phyloP scores from a whole-genome alignment of 2,888 invertebrate genomes.

The Dryadula phaetusa region DNA sequence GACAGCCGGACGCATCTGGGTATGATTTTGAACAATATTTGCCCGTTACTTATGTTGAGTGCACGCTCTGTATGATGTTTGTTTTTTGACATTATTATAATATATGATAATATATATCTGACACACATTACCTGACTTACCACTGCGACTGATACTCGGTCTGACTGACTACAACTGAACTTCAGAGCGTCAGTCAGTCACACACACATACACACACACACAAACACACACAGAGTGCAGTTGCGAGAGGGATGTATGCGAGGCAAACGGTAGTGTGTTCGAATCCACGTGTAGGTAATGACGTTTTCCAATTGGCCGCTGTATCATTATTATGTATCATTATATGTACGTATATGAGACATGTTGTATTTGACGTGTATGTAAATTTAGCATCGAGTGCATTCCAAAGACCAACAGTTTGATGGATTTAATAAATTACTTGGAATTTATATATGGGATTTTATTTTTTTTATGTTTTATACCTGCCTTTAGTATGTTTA shows the following conservation, averaged over 20 bases:
- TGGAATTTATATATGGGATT: slow-evolving; percentile 45
- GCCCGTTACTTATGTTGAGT: slow-evolving; percentile 77
- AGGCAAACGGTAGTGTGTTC: not conserved
- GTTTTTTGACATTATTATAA: too few relatives aligned
- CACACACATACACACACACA: not conserved
- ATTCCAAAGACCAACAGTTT: slow-evolving; percentile 82
- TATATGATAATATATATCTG: too few relatives aligned
- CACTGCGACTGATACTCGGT: not conserved
- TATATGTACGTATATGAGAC: slow-evolving; percentile 62
- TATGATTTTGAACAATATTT: slow-evolving; percentile 78
- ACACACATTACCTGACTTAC: slow-evolving; percentile 24
- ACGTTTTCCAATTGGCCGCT: not conserved
- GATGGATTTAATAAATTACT: slow-evolving; percentile 77
- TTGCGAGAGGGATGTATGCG: not conserved
- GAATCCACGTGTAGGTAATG: slow-evolving; percentile 9
- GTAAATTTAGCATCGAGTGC: slow-evolving; percentile 64
- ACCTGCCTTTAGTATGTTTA: too few relatives aligned
- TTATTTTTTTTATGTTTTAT: not conserved
- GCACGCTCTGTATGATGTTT: slow-evolving; percentile 76
- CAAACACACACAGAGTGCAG: not conserved
- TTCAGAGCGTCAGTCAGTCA: too few relatives aligned
- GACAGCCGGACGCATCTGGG: slow-evolving; percentile 64
- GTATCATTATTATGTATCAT: slow-evolving; percentile 46
- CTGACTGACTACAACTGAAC: too few relatives aligned
- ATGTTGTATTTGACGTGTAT: slow-evolving; percentile 58